Conservation (phyloP, 2,888 invertebrate species). For the Hipparchia semele region DNA sequence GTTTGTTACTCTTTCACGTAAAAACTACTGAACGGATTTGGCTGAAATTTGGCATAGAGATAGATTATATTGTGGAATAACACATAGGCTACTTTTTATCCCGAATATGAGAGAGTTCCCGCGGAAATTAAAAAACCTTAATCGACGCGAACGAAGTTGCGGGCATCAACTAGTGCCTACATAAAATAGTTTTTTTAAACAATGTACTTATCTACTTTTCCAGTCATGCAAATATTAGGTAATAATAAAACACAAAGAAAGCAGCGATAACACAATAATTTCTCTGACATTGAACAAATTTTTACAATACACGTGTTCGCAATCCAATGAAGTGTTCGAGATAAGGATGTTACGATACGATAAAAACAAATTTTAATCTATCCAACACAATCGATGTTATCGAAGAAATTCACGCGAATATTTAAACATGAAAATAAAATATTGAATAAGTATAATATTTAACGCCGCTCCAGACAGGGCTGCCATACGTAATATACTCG, state of each 20-base stretch:
- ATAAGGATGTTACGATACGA: constrained; percentile 15
- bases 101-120: too few relatives aligned
- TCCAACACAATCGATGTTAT: constrained; percentile 9
- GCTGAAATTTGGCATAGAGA: too few relatives aligned
- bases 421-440: constrained; percentile 13
- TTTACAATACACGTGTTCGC: constrained; percentile 17
- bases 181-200: not conserved
- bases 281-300: constrained; percentile 19
- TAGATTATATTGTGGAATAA: too few relatives aligned
- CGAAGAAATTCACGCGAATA: constrained; percentile 13
- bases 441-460: not conserved
- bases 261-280: constrained; percentile 18
- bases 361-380: constrained; percentile 14
- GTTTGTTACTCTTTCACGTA: too few relatives aligned
- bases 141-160: too few relatives aligned
- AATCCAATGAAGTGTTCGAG: constrained; percentile 17
- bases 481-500: not conserved
- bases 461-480: not conserved
- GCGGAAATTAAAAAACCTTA: too few relatives aligned
- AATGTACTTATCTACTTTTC: not conserved
- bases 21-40: too few relatives aligned
- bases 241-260: constrained; percentile 1
- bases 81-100: too few relatives aligned
- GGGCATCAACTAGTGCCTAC: too few relatives aligned
- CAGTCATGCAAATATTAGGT: not conserved